phyloP scores from a whole-genome alignment of 2,113 vertebrate genomes.

The Nannobrachium achirus region DNA sequence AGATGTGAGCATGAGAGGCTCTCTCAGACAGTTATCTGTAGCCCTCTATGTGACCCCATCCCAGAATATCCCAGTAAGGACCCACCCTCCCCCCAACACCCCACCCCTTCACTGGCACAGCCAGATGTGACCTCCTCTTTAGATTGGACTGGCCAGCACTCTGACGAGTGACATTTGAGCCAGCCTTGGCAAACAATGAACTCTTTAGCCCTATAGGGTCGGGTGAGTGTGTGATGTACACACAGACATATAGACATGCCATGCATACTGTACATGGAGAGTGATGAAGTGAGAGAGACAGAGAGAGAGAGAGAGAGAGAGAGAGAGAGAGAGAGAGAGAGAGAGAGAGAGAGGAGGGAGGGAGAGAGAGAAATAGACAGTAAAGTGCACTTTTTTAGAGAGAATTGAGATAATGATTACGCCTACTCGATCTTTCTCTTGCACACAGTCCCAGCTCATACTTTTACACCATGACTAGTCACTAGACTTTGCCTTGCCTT shows the following conservation, averaged over 20 bases:
- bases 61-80: slow-evolving; percentile 54
- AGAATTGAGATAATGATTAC: too few relatives aligned
- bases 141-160: slow-evolving; percentile 38
- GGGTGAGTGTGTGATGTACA: not conserved
- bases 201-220: not conserved
- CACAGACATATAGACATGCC: not conserved
- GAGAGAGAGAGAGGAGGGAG: not conserved
- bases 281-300: not conserved
- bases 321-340: not conserved
- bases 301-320: not conserved
- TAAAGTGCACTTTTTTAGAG: too few relatives aligned
- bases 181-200: slow-evolving; percentile 3
- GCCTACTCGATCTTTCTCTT: too few relatives aligned
- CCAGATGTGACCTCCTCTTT: not conserved
- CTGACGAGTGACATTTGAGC: slow-evolving; percentile 21
- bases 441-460: too few relatives aligned
- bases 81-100: slow-evolving; percentile 1
- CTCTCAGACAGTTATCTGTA: slow-evolving; percentile 35
- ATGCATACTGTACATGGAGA: not conserved
- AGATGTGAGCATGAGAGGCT: not conserved
- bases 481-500: too few relatives aligned
- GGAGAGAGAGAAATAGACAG: not conserved
- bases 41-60: slow-evolving; percentile 21
- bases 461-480: too few relatives aligned
- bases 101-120: not conserved